A percentile compares a stretch with the other conserved stretches of the same genome.
These are phyloP conservation scores for Himantopus leucocephalus DNA, from an alignment of 2,113 vertebrate species.

Conservation along the genomic window DNA sequence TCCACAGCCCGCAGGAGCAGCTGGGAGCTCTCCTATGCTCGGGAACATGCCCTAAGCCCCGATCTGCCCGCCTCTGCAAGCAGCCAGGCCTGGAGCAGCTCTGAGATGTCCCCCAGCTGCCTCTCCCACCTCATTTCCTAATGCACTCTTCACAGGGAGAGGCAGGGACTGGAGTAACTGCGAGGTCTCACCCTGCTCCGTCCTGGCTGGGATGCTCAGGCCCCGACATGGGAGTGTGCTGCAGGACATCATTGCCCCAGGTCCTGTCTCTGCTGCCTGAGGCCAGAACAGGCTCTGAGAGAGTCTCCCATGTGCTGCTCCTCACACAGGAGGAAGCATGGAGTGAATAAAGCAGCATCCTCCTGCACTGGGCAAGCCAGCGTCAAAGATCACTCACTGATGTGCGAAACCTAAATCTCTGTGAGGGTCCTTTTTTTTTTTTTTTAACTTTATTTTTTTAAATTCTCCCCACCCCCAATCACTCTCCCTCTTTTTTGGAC, in stretches of 20 bases:
- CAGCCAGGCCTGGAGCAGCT: neutral
- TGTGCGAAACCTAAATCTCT: conserved; percentile 53
- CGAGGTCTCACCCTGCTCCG: neutral
- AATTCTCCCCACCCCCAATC: conserved; percentile 14
- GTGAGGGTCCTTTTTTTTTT: neutral
- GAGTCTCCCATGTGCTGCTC: neutral
- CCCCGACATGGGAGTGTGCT: neutral
- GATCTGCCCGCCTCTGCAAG: neutral
- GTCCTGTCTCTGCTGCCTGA: neutral
- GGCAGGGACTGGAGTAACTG: neutral
- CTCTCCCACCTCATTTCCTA: neutral
- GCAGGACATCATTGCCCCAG: neutral
- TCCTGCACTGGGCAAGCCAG: neutral
- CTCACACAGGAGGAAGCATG: neutral
- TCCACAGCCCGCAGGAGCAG: neutral
- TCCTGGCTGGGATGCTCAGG: neutral
- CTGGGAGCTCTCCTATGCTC: neutral
- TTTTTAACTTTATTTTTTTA: neutral
- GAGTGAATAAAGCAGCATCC: neutral
- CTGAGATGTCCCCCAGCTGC: neutral
- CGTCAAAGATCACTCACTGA: conserved; percentile 49
- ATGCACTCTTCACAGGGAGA: neutral
- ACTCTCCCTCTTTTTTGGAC: conserved; percentile 49
- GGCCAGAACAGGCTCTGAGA: neutral
- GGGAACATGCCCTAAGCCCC: neutral